Conservation (phyloP, 2,113 vertebrate species). For the Oenanthe oenanthe region DNA sequence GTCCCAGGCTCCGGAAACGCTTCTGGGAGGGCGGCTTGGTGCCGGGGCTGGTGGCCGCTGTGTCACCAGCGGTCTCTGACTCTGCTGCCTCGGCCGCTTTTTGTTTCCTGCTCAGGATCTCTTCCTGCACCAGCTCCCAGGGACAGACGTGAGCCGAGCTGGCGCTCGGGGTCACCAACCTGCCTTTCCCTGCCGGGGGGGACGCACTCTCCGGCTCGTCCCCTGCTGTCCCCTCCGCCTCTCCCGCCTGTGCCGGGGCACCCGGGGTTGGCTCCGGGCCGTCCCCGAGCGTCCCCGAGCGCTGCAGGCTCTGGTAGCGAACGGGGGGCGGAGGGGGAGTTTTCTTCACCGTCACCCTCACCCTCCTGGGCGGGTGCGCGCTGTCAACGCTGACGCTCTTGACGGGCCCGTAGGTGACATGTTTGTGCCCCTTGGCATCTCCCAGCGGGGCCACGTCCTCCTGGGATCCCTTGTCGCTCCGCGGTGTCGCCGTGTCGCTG, state of each 20-base stretch:
- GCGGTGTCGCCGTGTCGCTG: neutral
- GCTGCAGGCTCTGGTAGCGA: constrained; percentile 64
- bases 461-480: constrained; percentile 59
- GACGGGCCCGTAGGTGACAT: constrained; percentile 76
- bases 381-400: constrained; percentile 67
- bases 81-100: neutral
- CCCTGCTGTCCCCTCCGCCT: neutral
- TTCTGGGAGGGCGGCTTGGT: neutral
- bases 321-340: constrained; percentile 4
- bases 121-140: constrained; percentile 54
- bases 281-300: neutral
- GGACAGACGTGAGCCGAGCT: constrained; percentile 22
- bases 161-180: neutral
- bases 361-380: neutral
- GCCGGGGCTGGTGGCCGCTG: neutral
- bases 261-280: rapidly evolving
- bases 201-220: rapidly evolving
- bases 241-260: rapidly evolving
- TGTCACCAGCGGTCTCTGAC: neutral
- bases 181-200: rapidly evolving
- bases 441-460: neutral
- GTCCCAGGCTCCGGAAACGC: constrained; percentile 54
- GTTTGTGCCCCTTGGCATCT: constrained; percentile 74
- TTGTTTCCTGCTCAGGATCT: neutral
- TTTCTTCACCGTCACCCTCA: constrained; percentile 4